A percentile compares a stretch with the other conserved stretches of the same genome.
Conservation (phyloP, 2,888 invertebrate genomes). For the Caenorhabditis parvicauda region DNA sequence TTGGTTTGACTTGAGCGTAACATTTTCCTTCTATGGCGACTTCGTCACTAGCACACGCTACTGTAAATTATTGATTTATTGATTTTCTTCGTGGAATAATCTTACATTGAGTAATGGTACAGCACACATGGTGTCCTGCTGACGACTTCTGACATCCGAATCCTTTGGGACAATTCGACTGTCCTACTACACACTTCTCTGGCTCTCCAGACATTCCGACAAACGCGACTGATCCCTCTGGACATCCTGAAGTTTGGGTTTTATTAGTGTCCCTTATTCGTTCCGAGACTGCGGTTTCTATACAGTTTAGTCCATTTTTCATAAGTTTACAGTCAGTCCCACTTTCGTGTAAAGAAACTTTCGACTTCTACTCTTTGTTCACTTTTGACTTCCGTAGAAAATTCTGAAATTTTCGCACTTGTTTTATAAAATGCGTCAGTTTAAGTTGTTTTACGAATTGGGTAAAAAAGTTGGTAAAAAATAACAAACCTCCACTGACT, state of each 20-base stretch:
- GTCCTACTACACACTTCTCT: conserved; percentile 39
- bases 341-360: no score
- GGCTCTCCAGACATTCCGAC: conserved; percentile 43
- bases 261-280: no score
- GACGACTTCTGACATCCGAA: conserved; percentile 35
- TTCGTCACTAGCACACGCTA: conserved; percentile 32
- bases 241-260: no score
- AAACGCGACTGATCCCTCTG: conserved; percentile 35
- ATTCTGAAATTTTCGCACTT: no score
- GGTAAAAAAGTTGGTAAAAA: no score
- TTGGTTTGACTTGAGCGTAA: conserved; percentile 29
- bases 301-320: no score
- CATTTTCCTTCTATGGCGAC: conserved; percentile 39
- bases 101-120: conserved; percentile 22
- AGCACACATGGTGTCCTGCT: conserved; percentile 31
- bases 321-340: no score
- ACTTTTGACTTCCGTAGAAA: no score
- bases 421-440: no score
- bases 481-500: conserved; percentile 36
- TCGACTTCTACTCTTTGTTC: no score
- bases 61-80: conserved; percentile 3
- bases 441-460: no score
- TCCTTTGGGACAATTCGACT: conserved; percentile 40
- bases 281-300: no score
- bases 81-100: neutral